Conservation (phyloP, 2,888 invertebrate species). For the Chymomyza caudatula region DNA sequence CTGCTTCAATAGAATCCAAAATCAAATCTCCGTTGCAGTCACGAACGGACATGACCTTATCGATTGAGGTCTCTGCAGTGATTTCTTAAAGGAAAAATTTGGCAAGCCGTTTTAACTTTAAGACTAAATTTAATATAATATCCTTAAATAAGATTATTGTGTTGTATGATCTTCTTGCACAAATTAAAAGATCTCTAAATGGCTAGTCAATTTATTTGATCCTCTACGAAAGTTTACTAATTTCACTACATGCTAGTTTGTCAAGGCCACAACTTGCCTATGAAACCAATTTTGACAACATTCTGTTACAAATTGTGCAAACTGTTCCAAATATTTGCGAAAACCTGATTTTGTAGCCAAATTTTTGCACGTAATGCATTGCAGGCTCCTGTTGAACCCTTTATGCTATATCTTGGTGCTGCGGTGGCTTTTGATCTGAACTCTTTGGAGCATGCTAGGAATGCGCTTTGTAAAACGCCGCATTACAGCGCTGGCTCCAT, state of each 20-base stretch:
- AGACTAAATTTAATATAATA: too few species aligned
- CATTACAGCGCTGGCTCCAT: conserved; percentile 48
- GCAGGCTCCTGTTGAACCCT: conserved; percentile 45
- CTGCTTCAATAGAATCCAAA: too few species aligned
- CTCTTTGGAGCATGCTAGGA: conserved; percentile 48
- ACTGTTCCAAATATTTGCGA: conserved; percentile 38
- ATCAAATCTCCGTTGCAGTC: too few species aligned
- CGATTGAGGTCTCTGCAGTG: too few species aligned
- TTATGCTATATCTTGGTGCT: conserved; percentile 43
- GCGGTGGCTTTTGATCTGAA: conserved; percentile 68
- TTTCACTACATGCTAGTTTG: not conserved
- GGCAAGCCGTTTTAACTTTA: too few species aligned
- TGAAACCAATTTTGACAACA: conserved; percentile 8
- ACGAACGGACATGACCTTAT: too few species aligned
- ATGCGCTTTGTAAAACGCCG: conserved; percentile 71
- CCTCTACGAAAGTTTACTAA: not conserved
- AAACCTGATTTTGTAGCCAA: conserved; percentile 66
- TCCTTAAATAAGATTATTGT: too few species aligned
- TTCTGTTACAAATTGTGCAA: conserved; percentile 49
- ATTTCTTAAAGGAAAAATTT: too few species aligned
- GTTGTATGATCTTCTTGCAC: too few species aligned
- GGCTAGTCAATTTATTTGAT: too few species aligned
- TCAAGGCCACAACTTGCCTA: conserved; percentile 32
- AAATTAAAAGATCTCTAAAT: too few species aligned
- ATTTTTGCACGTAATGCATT: conserved; percentile 59